Evolutionary conservation across 2,888 invertebrate genomes (phyloP), one percentile per base, ranked within the genome.

Genomic region (Cyclophora punctaria): DNA sequence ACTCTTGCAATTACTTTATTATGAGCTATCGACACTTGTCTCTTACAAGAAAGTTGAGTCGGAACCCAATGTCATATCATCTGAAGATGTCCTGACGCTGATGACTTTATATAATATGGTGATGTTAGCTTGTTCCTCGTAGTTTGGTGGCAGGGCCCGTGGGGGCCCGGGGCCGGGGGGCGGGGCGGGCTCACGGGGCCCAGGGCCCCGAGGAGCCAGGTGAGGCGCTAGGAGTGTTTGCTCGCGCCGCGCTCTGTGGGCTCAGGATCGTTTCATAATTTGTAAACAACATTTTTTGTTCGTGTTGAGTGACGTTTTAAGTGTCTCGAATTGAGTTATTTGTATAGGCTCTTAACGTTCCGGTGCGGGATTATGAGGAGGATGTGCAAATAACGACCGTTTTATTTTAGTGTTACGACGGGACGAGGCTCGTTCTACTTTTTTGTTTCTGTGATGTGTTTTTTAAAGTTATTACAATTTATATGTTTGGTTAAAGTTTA

Each of bases 301-400:
- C 56, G 57, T 61, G 69, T 78, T 64, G 73, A 76, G 76, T 76
- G 83, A 80, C 76, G 75, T 73, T 69, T 81, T 71, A 74, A 86
- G 84, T 83, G 80, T 78, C 74, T 77, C 71, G 67, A 78, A 78
- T 75, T 76, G 79, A 81, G 69, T 75, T 85, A 73, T 86, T 86
- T 85, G 83, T 74, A 75, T 75, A 84, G 83, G 83, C 71, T 64
- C 68, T 73, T 68, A 64, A 68, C 73, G 73, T 57, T 59, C 64
- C 69, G 70, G 66, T 60, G 73, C 64, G 65, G 69, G 66, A 58
- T 62, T 59, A 60, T 55, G 59, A 56, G 63, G 61, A 62, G 55
- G 66, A 62, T 65, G 69, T 60, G 70, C 72, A 73, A 73, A 78
- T 68, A 77, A 51, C 50, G 52, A 52, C 7, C 49, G 55, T n/a